Base-by-base conservation (phyloP, 2,797 vertebrate species). In the Hippocampus kuda region DNA sequence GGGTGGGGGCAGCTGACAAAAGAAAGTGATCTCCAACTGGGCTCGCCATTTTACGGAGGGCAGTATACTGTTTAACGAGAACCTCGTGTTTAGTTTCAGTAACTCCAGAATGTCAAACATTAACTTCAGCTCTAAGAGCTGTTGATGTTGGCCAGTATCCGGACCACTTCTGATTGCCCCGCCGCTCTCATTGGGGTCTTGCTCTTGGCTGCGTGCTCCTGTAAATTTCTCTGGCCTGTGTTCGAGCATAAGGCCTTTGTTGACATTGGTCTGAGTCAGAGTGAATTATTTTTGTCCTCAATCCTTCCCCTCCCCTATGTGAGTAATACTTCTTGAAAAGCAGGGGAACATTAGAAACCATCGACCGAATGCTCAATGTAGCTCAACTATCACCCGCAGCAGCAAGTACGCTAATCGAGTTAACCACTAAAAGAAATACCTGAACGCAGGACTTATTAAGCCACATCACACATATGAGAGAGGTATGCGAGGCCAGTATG, bases 81-180 rank as follows among this genome's bases (percentile, higher is more conserved):
- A 84, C 84, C 76, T 75, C 27, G 83, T 89, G 85, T 90, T 90
- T 89, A 83, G 85, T 83, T 88, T 83, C 88, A 89, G 88, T 84
- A 88, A 90, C 83, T 81, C 80, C 83, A 83, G 88, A 90, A 87
- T 87, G 88, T 90, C 88, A 90, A 89, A 88, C 88, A 88, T 86
- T 84, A 87, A 84, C 77, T 81, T 76, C 84, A 73, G 82, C 81
- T 81, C 81, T 87, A 80, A 88, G 84, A 86, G 87, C 82, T 90
- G 88, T 90, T 91, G 87, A 88, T 87, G 84, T 87, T 90, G 89
- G 87, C 88, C 72, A 79, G 83, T 79, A 86, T 88, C 86, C 83
- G 84, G 84, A 87, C 77, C 83, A 88, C 84, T 89, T 89, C 81
- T 88, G 87, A 89, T 87, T 84, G 82, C 83, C 77, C 80, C 75